Conservation (phyloP, 2,113 vertebrate species). For the Hyaena hyaena region DNA sequence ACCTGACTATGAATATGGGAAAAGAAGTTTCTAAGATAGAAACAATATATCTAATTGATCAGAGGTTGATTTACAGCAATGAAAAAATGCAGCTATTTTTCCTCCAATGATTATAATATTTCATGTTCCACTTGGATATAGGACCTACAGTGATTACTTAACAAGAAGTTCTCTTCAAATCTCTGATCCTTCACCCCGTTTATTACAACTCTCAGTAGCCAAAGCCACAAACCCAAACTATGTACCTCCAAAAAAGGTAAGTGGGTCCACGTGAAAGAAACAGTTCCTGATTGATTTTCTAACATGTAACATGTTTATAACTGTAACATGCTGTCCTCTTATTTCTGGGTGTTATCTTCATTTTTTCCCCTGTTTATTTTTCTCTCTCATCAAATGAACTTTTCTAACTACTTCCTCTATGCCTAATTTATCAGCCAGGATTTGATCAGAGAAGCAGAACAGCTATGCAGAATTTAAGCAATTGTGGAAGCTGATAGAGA, state of each 20-base stretch:
- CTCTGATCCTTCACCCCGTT: slow-evolving; percentile 69
- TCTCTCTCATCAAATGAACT: background rate
- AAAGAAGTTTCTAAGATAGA: background rate
- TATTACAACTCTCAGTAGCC: slow-evolving; percentile 79
- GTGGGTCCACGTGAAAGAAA: slow-evolving; percentile 32
- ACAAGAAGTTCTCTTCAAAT: slow-evolving; percentile 31
- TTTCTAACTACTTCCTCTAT: background rate
- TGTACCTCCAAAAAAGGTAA: slow-evolving; percentile 76
- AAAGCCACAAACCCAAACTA: slow-evolving; percentile 74
- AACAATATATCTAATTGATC: background rate
- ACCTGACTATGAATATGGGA: background rate
- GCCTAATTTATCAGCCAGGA: background rate
- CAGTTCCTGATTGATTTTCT: background rate
- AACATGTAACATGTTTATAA: background rate
- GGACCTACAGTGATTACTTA: background rate
- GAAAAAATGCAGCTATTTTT: background rate
- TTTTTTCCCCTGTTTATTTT: background rate
- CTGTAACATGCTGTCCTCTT: background rate
- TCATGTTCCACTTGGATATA: slow-evolving; percentile 69
- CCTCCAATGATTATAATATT: background rate
- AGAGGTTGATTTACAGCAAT: background rate
- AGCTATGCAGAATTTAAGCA: background rate
- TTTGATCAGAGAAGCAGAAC: slow-evolving; percentile 1
- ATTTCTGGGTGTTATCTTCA: background rate
- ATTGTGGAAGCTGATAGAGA: background rate